phyloP scores from a whole-genome alignment of 2,888 invertebrate genomes.

The Ligdia adustata region DNA sequence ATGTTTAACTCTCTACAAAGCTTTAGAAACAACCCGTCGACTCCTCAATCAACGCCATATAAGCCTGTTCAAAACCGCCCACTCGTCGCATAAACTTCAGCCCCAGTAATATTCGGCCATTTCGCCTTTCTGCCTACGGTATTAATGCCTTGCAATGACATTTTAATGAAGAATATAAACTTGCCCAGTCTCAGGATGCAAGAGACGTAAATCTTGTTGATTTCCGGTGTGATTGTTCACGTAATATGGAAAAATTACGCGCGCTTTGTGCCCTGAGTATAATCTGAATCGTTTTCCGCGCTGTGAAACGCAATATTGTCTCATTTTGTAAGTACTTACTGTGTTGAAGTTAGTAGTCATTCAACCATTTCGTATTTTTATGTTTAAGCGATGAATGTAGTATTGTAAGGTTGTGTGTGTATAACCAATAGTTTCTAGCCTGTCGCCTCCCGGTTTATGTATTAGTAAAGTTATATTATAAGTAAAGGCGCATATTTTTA shows the following conservation, averaged over 20 bases:
- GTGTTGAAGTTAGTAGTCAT: too few species aligned
- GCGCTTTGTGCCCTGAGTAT: slow-evolving; percentile 10
- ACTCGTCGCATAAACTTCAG: slow-evolving; percentile 49
- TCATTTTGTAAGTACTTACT: too few species aligned
- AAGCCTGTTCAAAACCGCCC: slow-evolving; percentile 41
- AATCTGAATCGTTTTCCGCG: slow-evolving; percentile 18
- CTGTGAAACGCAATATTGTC: slow-evolving; percentile 4
- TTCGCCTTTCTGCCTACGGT: slow-evolving; percentile 46
- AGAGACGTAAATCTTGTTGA: slow-evolving; percentile 34
- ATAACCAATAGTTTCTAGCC: too few species aligned
- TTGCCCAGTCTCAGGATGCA: slow-evolving; percentile 33
- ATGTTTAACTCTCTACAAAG: too few species aligned
- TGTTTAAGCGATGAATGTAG: too few species aligned
- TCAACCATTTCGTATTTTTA: too few species aligned
- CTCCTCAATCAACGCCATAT: slow-evolving; percentile 22
- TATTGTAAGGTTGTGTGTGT: too few species aligned
- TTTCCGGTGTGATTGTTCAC: slow-evolving; percentile 27
- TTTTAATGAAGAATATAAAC: slow-evolving; percentile 53
- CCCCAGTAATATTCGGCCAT: slow-evolving; percentile 48
- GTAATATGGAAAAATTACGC: slow-evolving; percentile 22
- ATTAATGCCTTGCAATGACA: slow-evolving; percentile 50
- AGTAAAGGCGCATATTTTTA: too few species aligned
- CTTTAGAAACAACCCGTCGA: too few species aligned
- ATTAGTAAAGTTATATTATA: too few species aligned
- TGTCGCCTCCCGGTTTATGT: too few species aligned